phyloP scores from a whole-genome alignment of 2,797 vertebrate species.

The Pseudochirops corinnae region DNA sequence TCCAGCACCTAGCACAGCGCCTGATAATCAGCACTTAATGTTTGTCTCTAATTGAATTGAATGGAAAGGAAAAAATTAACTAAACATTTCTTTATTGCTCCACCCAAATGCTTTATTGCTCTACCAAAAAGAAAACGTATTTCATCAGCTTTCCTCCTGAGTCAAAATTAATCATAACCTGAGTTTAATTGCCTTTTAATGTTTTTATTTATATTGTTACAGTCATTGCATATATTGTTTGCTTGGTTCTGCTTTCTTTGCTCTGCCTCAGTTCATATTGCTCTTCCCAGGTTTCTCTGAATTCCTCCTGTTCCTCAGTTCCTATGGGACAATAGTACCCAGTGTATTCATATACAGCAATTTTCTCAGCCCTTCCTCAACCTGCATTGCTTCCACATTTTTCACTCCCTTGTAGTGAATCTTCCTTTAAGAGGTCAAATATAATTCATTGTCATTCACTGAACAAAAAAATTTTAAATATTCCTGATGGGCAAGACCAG shows the following conservation, averaged over 20 bases:
- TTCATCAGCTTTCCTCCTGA: not conserved
- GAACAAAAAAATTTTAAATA: not conserved
- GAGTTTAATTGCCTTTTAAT: not conserved
- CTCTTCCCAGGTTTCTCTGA: not conserved
- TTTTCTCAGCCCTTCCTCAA: too few relatives aligned
- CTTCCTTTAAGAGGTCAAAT: too few relatives aligned
- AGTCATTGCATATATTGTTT: not conserved
- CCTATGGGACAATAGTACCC: not conserved
- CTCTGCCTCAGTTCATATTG: not conserved
- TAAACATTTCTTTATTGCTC: not conserved
- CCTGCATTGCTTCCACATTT: too few relatives aligned
- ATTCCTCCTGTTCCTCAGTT: not conserved
- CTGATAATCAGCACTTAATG: not conserved
- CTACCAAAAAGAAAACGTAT: not conserved
- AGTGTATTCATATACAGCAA: not conserved
- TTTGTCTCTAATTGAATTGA: not conserved
- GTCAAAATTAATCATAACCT: not conserved
- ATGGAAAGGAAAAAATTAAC: not conserved
- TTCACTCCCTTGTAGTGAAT: too few relatives aligned
- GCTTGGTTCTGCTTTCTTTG: not conserved
- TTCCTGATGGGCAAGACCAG: not conserved
- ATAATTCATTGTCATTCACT: too few relatives aligned
- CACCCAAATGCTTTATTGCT: not conserved
- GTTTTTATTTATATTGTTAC: not conserved
- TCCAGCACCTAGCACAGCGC: not conserved